These are phyloP conservation scores for Colletes collaris DNA, from an alignment of 2,888 invertebrate species.

Conservation along the genomic window DNA sequence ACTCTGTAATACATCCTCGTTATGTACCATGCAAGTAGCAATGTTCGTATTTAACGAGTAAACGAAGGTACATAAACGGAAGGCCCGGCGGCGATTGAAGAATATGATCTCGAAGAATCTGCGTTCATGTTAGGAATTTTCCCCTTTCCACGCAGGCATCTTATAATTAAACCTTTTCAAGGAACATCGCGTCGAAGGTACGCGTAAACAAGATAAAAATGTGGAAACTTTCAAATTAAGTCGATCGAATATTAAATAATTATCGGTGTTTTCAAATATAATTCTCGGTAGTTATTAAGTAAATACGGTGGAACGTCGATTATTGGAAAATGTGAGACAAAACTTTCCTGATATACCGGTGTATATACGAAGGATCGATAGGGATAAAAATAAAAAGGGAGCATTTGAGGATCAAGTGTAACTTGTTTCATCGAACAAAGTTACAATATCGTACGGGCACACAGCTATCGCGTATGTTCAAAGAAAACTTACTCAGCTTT, in stretches of 20 bases:
- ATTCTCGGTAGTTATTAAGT: background rate
- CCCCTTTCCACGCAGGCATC: background rate
- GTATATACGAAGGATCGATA: too few relatives aligned
- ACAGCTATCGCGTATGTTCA: too few relatives aligned
- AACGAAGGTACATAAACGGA: slow-evolving; percentile 12
- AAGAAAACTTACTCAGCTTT: too few relatives aligned
- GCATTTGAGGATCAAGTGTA: background rate
- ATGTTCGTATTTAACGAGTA: background rate
- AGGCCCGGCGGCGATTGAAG: slow-evolving; percentile 4
- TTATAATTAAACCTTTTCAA: slow-evolving; percentile 15
- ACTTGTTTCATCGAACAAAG: background rate
- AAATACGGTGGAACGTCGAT: background rate
- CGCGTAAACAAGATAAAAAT: too few relatives aligned
- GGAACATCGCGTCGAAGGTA: background rate
- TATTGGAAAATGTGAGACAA: too few relatives aligned
- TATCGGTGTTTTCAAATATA: background rate
- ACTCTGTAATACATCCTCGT: background rate
- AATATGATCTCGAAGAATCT: slow-evolving; percentile 11
- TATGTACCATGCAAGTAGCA: background rate
- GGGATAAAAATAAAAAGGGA: too few relatives aligned
- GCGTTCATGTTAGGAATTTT: slow-evolving; percentile 9
- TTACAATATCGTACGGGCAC: too few relatives aligned
- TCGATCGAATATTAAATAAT: too few relatives aligned
- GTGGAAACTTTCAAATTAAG: too few relatives aligned
- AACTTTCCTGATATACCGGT: too few relatives aligned